phyloP scores from a whole-genome alignment of 2,888 invertebrate species.

The Gortyna flavago region DNA sequence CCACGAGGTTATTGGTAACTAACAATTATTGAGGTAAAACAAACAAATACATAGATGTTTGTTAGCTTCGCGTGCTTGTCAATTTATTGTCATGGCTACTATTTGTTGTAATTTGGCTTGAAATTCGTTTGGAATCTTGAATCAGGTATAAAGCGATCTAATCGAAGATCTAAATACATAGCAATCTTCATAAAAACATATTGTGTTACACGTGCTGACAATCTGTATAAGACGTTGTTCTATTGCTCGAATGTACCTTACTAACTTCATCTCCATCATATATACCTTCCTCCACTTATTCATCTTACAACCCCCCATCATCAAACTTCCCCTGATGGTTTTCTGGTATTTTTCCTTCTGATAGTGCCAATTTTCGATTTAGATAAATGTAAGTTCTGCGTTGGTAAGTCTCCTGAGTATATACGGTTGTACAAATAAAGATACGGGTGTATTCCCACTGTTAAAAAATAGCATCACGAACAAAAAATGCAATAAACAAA shows the following conservation, averaged over 20 bases:
- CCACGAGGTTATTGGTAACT: background rate
- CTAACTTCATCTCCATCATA: background rate
- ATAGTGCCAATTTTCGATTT: background rate
- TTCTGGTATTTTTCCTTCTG: background rate
- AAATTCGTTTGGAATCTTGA: slow-evolving; percentile 37
- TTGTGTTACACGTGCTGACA: background rate
- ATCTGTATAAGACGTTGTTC: background rate
- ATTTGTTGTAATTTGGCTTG: slow-evolving; percentile 22
- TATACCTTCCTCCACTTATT: background rate
- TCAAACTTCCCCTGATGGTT: background rate
- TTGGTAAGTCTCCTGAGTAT: background rate
- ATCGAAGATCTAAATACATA: slow-evolving; percentile 9
- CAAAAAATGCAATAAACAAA: slow-evolving; percentile 30
- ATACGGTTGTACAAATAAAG: slow-evolving; percentile 2
- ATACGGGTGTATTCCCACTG: background rate
- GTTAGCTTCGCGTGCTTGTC: background rate
- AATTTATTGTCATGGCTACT: slow-evolving; percentile 16
- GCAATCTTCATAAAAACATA: background rate
- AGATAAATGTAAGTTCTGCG: background rate
- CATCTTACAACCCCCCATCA: background rate
- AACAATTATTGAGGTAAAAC: background rate
- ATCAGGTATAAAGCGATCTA: slow-evolving; percentile 29
- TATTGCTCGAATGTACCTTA: background rate
- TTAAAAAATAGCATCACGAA: slow-evolving; percentile 1
- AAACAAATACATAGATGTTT: background rate